Base-by-base conservation (phyloP, 2,888 invertebrate genomes). In the Aphelenchoides bicaudatus region DNA sequence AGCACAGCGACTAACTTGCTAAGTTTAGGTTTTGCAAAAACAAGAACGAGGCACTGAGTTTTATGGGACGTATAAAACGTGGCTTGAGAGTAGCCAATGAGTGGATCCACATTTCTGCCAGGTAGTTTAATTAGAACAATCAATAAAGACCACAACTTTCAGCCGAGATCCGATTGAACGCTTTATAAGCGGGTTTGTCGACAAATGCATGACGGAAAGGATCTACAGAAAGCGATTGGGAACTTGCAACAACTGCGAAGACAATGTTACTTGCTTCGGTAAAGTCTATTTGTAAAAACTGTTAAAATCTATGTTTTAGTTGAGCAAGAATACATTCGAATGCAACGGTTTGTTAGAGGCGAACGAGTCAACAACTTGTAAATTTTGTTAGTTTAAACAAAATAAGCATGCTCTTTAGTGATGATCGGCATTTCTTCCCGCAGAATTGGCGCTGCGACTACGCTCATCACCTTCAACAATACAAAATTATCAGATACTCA, bases 111-210 rank as follows among this genome's bases (percentile, higher is more conserved):
- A 38, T 51, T 25, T 21, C 52, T 10, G 49, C n/a, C n/a, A n/a
- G n/a, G n/a, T n/a, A n/a, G n/a, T n/a, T n/a, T n/a, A n/a, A n/a
- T n/a, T n/a, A n/a, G n/a, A n/a, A n/a, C n/a, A n/a, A n/a, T n/a
- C n/a, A n/a, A n/a, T n/a, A n/a, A n/a, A n/a, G n/a, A n/a, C n/a
- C n/a, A n/a, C n/a, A n/a, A n/a, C n/a, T n/a, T n/a, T 51, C 16
- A 51, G 52, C 39, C 61, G 61, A 2, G 53, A 59, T 19, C 61
- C 61, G n/a, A 39, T 61, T 23, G 58, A 61, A 38, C 46, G 61
- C 29, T 61, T 61, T 49, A 58, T 61, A 1, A 58, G 58, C 1
- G 61, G 58, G 13, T 61, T 59, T 29, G 58, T 47, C 0, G 61
- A 61, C 31, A 61, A 61, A 21, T 61, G 61, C 37, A 16, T 59